phyloP scores from a whole-genome alignment of 2,888 invertebrate genomes.

The Chrysodeixis includens region DNA sequence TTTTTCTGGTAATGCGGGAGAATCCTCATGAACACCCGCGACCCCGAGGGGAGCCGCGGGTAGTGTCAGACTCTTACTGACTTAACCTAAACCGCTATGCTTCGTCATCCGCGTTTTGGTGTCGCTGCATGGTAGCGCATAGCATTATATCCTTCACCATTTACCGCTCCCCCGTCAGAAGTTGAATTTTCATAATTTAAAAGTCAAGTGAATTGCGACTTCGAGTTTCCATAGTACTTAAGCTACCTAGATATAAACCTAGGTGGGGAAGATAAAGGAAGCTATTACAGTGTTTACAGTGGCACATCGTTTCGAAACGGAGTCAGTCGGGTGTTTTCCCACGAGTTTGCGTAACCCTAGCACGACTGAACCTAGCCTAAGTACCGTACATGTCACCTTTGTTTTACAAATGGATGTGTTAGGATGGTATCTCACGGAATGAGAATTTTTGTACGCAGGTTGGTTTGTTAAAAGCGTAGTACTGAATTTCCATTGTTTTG shows the following conservation, averaged over 20 bases:
- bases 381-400: slow-evolving; percentile 48
- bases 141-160: too few relatives aligned
- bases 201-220: too few relatives aligned
- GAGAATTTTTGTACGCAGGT: background rate
- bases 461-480: background rate
- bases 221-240: slow-evolving; percentile 23
- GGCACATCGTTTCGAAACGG: slow-evolving; percentile 65
- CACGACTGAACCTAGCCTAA: slow-evolving; percentile 36
- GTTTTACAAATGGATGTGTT: slow-evolving; percentile 25
- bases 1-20: too few relatives aligned
- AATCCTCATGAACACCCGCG: too few relatives aligned
- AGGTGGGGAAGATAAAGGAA: slow-evolving; percentile 65
- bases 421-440: slow-evolving; percentile 10
- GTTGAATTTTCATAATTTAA: too few relatives aligned
- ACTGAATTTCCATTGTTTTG: background rate
- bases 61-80: too few relatives aligned
- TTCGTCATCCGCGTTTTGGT: too few relatives aligned
- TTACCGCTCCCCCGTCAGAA: too few relatives aligned
- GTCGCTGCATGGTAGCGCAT: too few relatives aligned
- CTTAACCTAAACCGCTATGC: too few relatives aligned
- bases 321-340: slow-evolving; percentile 61
- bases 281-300: slow-evolving; percentile 65
- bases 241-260: slow-evolving; percentile 17
- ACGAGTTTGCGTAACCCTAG: slow-evolving; percentile 62
- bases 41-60: too few relatives aligned